Conservation (phyloP, 2,797 vertebrate genomes). For the Sebastes steindachneri region DNA sequence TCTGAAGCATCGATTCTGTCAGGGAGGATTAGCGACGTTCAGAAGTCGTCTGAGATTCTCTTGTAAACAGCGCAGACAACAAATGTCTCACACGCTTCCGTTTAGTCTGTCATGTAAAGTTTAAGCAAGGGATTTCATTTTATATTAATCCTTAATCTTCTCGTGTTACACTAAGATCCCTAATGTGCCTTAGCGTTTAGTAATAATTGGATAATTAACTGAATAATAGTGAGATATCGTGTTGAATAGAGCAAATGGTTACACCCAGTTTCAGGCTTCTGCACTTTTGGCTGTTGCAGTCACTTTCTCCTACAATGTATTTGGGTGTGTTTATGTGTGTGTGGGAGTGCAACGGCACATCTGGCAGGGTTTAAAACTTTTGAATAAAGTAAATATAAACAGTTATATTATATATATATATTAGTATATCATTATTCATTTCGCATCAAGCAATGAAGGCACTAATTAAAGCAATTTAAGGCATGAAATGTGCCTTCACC, state of each 20-base stretch:
- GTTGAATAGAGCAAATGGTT: not conserved
- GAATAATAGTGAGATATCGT: not conserved
- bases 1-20: constrained; percentile 22
- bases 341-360: not conserved
- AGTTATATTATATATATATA: too few species aligned
- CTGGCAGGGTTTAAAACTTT: not conserved
- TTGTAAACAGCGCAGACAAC: constrained; percentile 12
- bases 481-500: not conserved
- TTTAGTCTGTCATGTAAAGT: not conserved
- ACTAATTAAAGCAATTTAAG: not conserved
- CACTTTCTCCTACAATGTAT: not conserved
- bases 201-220: constrained; percentile 16
- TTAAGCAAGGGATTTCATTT: not conserved
- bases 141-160: not conserved
- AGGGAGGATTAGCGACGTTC: constrained; percentile 39
- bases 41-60: constrained; percentile 19
- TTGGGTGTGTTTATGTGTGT: not conserved
- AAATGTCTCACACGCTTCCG: not conserved
- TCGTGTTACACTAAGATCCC: not conserved
- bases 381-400: not conserved
- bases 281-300: not conserved
- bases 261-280: not conserved
- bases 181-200: not conserved
- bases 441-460: not conserved
- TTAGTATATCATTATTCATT: not conserved